phyloP scores from a whole-genome alignment of 2,797 vertebrate genomes.

The Merluccius polli region DNA sequence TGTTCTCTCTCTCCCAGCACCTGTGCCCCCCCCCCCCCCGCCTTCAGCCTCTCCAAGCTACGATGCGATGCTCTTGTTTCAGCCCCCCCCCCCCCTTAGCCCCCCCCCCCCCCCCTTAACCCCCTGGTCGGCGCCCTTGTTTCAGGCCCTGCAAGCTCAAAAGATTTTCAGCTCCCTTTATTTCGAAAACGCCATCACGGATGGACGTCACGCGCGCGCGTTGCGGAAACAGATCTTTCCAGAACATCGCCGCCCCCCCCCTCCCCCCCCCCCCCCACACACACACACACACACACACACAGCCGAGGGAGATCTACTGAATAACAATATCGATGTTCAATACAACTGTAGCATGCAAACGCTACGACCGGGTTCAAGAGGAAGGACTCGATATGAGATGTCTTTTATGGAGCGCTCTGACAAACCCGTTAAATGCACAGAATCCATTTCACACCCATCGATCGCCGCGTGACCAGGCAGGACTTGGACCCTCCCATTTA shows the following conservation, averaged over 20 bases:
- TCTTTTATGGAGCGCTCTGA: too few relatives aligned
- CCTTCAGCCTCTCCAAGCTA: slow-evolving; percentile 41
- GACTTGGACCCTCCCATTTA: too few relatives aligned
- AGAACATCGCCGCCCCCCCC: background rate
- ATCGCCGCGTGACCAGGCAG: too few relatives aligned
- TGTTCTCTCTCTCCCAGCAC: slow-evolving; percentile 61
- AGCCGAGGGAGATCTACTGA: too few relatives aligned
- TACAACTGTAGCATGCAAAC: too few relatives aligned
- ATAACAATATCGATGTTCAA: background rate
- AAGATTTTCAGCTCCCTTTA: background rate
- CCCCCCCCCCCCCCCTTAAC: slow-evolving; percentile 40
- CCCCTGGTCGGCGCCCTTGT: background rate
- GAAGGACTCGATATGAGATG: too few relatives aligned
- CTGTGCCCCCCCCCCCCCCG: slow-evolving; percentile 48
- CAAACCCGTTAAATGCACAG: too few relatives aligned
- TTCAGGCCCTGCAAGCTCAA: background rate
- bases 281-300: background rate
- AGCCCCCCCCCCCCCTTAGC: slow-evolving; percentile 46
- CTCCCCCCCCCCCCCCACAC: too few relatives aligned
- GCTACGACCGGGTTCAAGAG: too few relatives aligned
- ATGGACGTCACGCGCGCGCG: background rate
- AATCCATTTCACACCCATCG: too few relatives aligned
- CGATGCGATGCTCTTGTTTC: slow-evolving; percentile 57
- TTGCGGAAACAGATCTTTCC: background rate
- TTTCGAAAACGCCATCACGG: background rate